phyloP scores from a whole-genome alignment of 2,113 vertebrate species.

The Speoplatyrhinus poulsoni region DNA sequence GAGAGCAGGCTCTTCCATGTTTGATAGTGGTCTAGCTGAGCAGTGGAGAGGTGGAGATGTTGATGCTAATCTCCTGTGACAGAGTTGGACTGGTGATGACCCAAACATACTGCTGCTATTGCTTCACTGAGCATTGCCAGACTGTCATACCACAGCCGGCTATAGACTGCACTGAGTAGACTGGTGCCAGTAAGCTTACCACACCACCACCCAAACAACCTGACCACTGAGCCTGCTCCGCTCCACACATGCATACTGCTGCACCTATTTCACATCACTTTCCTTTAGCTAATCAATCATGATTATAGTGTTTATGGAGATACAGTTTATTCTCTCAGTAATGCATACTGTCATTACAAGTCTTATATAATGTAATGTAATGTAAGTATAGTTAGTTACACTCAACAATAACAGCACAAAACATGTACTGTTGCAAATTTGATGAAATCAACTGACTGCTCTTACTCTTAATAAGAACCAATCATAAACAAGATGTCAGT shows the following conservation, averaged over 20 bases:
- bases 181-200: conserved; percentile 55
- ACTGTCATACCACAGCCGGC: conserved; percentile 15
- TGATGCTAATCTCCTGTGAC: conserved; percentile 74
- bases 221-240: conserved; percentile 29
- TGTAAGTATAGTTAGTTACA: too few relatives aligned
- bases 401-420: too few relatives aligned
- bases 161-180: conserved; percentile 41
- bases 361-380: too few relatives aligned
- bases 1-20: conserved; percentile 43
- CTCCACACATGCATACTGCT: conserved; percentile 47
- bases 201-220: conserved; percentile 38
- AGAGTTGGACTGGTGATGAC: conserved; percentile 73
- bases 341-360: too few relatives aligned
- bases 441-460: too few relatives aligned
- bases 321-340: too few relatives aligned
- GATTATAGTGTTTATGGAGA: too few relatives aligned
- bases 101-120: conserved; percentile 58
- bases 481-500: too few relatives aligned
- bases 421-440: too few relatives aligned
- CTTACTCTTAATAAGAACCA: too few relatives aligned
- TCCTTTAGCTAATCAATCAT: too few relatives aligned
- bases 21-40: conserved; percentile 8
- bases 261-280: background rate
- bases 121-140: conserved; percentile 56
- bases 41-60: conserved; percentile 46